phyloP scores from a whole-genome alignment of 1,140 invertebrate genomes.

The Mercenaria mercenaria region DNA sequence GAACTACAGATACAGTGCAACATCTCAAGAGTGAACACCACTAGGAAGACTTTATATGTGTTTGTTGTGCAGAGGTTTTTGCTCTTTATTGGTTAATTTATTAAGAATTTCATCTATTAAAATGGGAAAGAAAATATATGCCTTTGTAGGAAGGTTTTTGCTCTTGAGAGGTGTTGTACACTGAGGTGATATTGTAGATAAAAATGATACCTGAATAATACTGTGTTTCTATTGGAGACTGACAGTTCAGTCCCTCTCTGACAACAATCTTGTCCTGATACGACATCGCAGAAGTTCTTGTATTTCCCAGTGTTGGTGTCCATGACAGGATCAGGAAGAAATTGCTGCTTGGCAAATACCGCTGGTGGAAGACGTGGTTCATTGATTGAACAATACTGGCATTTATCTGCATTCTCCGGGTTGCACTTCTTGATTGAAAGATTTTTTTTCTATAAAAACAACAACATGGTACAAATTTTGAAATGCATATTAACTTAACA shows the following conservation, averaged over 20 bases:
- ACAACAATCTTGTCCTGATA: neutral
- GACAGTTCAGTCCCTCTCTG: neutral
- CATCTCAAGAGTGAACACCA: no score
- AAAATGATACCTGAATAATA: constrained; percentile 21
- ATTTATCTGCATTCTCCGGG: neutral
- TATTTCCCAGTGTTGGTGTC: neutral
- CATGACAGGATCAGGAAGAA: constrained; percentile 2
- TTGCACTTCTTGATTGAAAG: neutral
- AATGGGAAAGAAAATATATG: no score
- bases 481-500: neutral
- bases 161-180: no score
- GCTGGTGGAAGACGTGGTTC: constrained; percentile 22
- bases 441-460: neutral
- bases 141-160: no score
- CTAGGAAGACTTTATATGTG: no score
- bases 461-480: neutral
- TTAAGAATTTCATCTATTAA: no score
- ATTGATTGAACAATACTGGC: constrained; percentile 15
- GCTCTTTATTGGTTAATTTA: no score
- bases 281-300: neutral
- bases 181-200: no score
- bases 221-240: neutral
- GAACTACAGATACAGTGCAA: no score
- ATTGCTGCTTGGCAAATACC: neutral
- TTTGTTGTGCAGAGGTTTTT: no score